Evolutionary conservation across 2,797 vertebrate genomes (phyloP).

Genomic region (Pteronotus mesoamericanus): DNA sequence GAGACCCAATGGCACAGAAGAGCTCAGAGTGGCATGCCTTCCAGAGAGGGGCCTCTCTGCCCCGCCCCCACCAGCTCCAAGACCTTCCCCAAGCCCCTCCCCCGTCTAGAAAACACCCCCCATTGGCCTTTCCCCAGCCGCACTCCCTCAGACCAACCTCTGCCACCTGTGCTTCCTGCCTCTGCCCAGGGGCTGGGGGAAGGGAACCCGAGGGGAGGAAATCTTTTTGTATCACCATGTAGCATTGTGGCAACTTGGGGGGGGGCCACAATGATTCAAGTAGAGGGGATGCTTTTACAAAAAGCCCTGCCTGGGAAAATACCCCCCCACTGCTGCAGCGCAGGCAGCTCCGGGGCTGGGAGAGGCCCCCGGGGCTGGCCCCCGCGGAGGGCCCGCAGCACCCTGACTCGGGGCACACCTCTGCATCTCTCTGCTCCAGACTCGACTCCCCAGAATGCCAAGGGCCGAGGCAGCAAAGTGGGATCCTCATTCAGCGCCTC

Average conservation of each 20-base stretch:
- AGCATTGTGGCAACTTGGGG: conserved; percentile 86
- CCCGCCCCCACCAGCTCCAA: too few relatives aligned
- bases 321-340: fast-evolving
- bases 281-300: conserved; percentile 84
- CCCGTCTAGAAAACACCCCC: background rate
- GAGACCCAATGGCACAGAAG: background rate
- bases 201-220: background rate
- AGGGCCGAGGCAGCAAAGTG: background rate
- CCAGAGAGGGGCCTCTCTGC: background rate
- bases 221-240: conserved; percentile 87
- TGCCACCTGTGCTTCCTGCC: conserved; percentile 51
- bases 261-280: conserved; percentile 85
- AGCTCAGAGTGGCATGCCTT: background rate
- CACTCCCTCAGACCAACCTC: background rate
- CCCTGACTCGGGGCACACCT: background rate
- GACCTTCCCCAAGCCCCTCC: background rate
- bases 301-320: conserved; percentile 75
- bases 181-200: background rate
- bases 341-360: background rate
- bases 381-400: background rate
- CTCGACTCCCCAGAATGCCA: background rate
- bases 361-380: background rate
- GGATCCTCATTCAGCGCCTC: background rate
- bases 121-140: background rate
- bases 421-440: background rate